These are phyloP conservation scores for Heliornis fulica DNA, from an alignment of 2,113 vertebrate genomes.

Conservation along the genomic window DNA sequence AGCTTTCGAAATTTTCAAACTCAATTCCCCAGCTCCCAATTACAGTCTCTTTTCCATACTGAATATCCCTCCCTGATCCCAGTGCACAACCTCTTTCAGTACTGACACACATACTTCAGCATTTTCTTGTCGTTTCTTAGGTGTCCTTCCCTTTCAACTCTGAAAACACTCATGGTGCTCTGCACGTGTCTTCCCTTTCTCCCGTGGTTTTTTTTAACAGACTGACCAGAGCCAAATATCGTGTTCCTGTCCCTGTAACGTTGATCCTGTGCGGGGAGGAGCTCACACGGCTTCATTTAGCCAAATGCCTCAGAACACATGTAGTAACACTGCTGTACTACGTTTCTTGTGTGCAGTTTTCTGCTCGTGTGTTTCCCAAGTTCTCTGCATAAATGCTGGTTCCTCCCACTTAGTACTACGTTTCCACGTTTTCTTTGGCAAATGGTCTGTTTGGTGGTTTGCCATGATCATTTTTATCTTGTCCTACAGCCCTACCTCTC, in stretches of 20 bases:
- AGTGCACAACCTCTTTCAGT: not conserved
- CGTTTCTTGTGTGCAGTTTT: not conserved
- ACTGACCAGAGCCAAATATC: not conserved
- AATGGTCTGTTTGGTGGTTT: not conserved
- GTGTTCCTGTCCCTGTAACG: not conserved
- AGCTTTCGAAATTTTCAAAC: constrained; percentile 24
- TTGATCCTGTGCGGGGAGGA: not conserved
- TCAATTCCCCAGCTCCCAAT: constrained; percentile 30
- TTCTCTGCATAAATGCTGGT: not conserved
- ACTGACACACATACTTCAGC: not conserved
- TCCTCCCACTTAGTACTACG: not conserved
- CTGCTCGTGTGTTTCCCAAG: not conserved
- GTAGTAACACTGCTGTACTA: not conserved
- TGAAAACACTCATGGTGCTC: not conserved
- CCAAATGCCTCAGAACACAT: not conserved
- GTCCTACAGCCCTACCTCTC: constrained; percentile 89
- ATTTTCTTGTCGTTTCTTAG: not conserved
- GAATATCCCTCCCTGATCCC: not conserved
- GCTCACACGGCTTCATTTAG: not conserved
- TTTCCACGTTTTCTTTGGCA: not conserved
- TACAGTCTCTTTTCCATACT: not conserved
- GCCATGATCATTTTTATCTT: not conserved
- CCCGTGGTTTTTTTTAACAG: not conserved
- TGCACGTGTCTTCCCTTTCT: not conserved
- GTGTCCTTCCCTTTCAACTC: not conserved